Evolutionary conservation across 1,140 invertebrate genomes (phyloP).

Genomic region (Heliconius nattereri): DNA sequence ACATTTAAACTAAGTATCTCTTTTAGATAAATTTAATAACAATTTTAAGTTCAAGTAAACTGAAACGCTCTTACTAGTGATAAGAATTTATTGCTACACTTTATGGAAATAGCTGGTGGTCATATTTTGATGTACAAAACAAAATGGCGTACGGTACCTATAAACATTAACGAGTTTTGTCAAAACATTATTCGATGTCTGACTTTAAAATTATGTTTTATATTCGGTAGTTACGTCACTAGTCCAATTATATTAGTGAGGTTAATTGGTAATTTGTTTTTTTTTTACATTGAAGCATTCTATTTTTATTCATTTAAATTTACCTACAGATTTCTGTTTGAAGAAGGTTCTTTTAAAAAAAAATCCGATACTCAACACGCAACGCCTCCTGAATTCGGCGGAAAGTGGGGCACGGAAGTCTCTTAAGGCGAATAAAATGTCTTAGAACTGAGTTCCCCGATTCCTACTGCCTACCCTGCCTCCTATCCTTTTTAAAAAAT

Average conservation of each 20-base stretch:
- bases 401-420: too few relatives aligned
- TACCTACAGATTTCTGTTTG: not conserved
- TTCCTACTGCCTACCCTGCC: too few relatives aligned
- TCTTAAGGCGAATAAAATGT: too few relatives aligned
- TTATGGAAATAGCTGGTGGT: conserved; percentile 40
- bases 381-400: too few relatives aligned
- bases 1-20: too few relatives aligned
- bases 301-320: not conserved
- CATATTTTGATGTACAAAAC: conserved; percentile 34
- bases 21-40: not conserved
- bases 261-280: not conserved
- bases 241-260: not conserved
- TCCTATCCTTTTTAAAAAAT: too few relatives aligned
- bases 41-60: not conserved
- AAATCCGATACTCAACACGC: too few relatives aligned
- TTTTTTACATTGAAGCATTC: not conserved
- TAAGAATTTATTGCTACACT: conserved; percentile 15
- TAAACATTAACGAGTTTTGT: conserved; percentile 22
- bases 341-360: too few relatives aligned
- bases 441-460: too few relatives aligned
- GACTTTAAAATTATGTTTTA: conserved; percentile 26
- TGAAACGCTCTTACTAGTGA: not conserved
- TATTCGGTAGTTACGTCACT: conserved; percentile 57
- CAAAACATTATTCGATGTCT: conserved; percentile 3
- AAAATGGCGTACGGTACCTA: conserved; percentile 16